Conservation (phyloP, 2,797 vertebrate genomes). For the Linurgus olivaceus region DNA sequence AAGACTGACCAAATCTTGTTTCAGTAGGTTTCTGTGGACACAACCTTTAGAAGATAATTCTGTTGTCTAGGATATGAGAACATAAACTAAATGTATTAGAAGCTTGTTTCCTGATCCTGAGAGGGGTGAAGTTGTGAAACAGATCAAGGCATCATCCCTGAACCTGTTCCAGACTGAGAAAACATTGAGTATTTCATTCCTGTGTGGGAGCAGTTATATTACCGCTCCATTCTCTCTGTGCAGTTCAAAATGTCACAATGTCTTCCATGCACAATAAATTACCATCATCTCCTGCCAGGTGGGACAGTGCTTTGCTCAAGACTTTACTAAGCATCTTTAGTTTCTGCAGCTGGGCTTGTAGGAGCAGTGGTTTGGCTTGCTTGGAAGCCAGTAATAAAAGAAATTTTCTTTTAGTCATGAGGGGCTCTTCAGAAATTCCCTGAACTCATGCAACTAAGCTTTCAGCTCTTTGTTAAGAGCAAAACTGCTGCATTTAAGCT, state of each 20-base stretch:
- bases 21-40: not conserved
- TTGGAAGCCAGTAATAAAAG: not conserved
- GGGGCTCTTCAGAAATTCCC: conserved; percentile 5
- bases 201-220: not conserved
- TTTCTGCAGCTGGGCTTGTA: conserved; percentile 20
- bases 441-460: not conserved
- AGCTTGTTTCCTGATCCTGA: not conserved
- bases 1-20: not conserved
- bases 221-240: not conserved
- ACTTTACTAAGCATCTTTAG: not conserved
- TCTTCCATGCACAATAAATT: not conserved
- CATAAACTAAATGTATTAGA: not conserved
- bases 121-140: not conserved
- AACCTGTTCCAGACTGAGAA: not conserved
- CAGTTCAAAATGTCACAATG: not conserved
- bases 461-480: not conserved
- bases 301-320: not conserved
- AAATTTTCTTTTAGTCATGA: not conserved
- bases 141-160: not conserved
- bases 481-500: conserved; percentile 24
- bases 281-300: not conserved
- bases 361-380: conserved; percentile 4
- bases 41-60: not conserved
- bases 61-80: not conserved
- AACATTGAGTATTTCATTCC: not conserved